Conservation (phyloP, 2,888 invertebrate genomes). For the Netelia melanura region DNA sequence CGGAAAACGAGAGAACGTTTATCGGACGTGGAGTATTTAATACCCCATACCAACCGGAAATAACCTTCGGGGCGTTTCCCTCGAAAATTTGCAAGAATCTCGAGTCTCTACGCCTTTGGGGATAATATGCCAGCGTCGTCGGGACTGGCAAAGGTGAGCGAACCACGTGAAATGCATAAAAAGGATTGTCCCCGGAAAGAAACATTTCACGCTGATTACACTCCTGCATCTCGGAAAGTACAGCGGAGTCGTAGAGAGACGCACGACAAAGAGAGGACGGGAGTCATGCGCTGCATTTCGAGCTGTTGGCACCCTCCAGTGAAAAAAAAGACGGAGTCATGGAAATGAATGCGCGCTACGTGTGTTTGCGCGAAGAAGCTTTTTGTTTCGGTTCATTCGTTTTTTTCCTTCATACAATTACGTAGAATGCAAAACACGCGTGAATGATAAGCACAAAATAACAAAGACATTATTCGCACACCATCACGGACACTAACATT, state of each 20-base stretch:
- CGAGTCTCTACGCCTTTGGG: conserved; percentile 53
- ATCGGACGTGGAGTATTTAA: neutral
- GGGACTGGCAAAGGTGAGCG: conserved; percentile 56
- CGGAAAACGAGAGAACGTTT: neutral
- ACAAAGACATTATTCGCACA: conserved; percentile 4
- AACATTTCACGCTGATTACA: conserved; percentile 80
- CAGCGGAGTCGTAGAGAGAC: conserved; percentile 59
- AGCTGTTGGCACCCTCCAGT: conserved; percentile 62
- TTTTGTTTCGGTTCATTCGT: conserved; percentile 47
- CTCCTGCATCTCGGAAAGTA: conserved; percentile 64
- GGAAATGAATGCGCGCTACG: conserved; percentile 55
- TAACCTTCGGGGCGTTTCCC: neutral
- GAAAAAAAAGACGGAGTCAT: conserved; percentile 55
- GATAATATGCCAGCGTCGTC: conserved; percentile 35
- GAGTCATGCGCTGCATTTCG: conserved; percentile 43
- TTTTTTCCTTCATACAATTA: conserved; percentile 55
- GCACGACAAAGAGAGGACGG: conserved; percentile 45
- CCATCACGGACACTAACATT: neutral
- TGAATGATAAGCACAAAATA: conserved; percentile 16
- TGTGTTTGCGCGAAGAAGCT: conserved; percentile 55
- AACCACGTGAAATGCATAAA: conserved; percentile 72
- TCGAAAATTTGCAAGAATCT: conserved; percentile 5
- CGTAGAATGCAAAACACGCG: conserved; percentile 36
- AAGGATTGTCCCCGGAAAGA: conserved; percentile 74
- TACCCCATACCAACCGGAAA: neutral